Evolutionary conservation across 2,113 vertebrate genomes (phyloP).

Genomic region (Cynocephalus volans): DNA sequence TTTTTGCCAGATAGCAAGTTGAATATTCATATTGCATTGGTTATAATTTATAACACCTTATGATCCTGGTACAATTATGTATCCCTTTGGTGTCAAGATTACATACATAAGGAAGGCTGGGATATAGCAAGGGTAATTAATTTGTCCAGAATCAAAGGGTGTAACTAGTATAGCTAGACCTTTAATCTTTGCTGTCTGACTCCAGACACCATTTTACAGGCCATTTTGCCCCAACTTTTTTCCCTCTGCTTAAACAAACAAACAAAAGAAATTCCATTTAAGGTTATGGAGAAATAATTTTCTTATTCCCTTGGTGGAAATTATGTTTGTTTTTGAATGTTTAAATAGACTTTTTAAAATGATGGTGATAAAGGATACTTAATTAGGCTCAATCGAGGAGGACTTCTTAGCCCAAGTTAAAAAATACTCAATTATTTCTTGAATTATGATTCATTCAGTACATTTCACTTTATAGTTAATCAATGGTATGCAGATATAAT

Average conservation of each 20-base stretch:
- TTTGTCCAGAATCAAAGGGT: neutral
- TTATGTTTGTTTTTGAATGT: neutral
- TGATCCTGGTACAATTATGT: neutral
- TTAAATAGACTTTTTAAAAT: neutral
- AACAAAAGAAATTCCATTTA: neutral
- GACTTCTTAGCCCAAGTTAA: neutral
- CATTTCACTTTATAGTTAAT: neutral
- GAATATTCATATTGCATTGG: neutral
- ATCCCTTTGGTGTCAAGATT: neutral
- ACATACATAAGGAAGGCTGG: constrained; percentile 19
- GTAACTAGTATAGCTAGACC: neutral
- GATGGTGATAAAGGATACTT: neutral
- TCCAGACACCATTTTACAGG: neutral
- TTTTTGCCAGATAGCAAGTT: neutral
- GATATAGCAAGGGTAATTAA: neutral
- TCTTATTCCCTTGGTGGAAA: neutral
- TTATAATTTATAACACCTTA: neutral
- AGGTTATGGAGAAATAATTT: neutral
- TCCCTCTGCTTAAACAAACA: neutral
- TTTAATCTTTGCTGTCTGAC: neutral
- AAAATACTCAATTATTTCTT: neutral
- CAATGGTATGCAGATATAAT: neutral
- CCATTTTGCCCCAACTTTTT: neutral
- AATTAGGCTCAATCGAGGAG: neutral
- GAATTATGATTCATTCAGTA: neutral